Base-by-base conservation (phyloP, 2,113 vertebrate genomes). In the Apodemus speciosus region DNA sequence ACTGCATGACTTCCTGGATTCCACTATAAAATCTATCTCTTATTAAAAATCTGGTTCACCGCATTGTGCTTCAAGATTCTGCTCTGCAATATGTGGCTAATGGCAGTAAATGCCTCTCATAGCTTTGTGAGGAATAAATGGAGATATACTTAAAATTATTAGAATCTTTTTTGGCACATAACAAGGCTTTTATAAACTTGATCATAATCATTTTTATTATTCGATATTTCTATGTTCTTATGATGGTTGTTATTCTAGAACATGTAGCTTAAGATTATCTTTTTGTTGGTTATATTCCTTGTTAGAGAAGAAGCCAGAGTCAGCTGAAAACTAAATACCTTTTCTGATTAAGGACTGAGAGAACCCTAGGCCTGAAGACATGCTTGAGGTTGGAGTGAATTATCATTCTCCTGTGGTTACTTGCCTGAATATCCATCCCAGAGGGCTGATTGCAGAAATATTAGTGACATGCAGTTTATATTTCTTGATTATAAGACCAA, bases 281-380 rank as follows among this genome's bases (percentile, higher is more conserved):
- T 76, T 92, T 11, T 79, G 3, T 89, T 85, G 85, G 68, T 94
- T 94, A 79, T 89, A 71, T 85, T 46, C 25, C 46, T 40, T 90
- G 13, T 11, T 71, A 77, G 68, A 81, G 53, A 92, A 80, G 14
- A n/a, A 92, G 15, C 11, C 43, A 87, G 56, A 35, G 10, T 3
- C 5, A 80, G 51, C n/a, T 15, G 89, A 92, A 53, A 35, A 91
- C 77, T 66, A 84, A 92, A 91, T 64, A 27, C 10, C 73, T 4
- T 76, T 79, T 40, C 35, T 56, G 51, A 85, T 66, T 80, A 91
- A 91, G 13, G 62, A 69, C 30, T n/a, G 72, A 73, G 83, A 32
- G 7, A 43, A 73, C 4, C 66, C 13, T 9, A 68, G 6, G 56
- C 66, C 79, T 85, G 2, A 1, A 76, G 8, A 23, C 10, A 62